These are phyloP conservation scores for Pristionchus arcanus DNA, from an alignment of 2,888 invertebrate species.

Conservation along the genomic window DNA sequence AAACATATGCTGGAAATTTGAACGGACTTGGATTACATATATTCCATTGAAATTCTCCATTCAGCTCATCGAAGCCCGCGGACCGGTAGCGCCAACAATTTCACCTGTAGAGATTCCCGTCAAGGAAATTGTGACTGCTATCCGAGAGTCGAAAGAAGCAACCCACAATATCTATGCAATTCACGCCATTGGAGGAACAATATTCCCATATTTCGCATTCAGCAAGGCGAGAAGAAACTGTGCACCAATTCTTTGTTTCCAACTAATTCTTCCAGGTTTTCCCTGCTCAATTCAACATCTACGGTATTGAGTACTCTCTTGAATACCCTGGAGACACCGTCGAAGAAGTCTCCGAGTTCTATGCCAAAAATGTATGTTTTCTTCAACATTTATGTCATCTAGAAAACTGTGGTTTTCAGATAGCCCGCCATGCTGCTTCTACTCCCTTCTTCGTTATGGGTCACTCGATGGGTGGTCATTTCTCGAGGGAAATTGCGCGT, in stretches of 20 bases:
- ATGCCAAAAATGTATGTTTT: constrained; percentile 67
- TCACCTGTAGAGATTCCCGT: not conserved
- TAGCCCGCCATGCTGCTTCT: constrained; percentile 60
- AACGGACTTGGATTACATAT: not conserved
- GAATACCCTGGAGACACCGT: constrained; percentile 66
- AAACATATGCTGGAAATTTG: not conserved
- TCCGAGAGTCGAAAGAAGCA: constrained; percentile 60
- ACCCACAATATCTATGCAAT: constrained; percentile 70
- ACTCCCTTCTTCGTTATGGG: constrained; percentile 70
- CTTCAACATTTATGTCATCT: not conserved
- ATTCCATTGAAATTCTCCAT: not conserved
- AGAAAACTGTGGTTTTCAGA: constrained; percentile 57
- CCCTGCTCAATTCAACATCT: constrained; percentile 70
- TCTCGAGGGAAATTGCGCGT: constrained; percentile 70
- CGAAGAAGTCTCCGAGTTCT: constrained; percentile 70
- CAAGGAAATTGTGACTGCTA: constrained; percentile 59
- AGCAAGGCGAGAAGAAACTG: not conserved
- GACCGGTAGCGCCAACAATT: constrained; percentile 41
- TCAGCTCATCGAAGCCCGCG: constrained; percentile 35
- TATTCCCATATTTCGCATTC: constrained; percentile 75
- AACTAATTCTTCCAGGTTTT: constrained; percentile 61
- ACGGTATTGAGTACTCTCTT: constrained; percentile 72
- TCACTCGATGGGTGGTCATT: constrained; percentile 75
- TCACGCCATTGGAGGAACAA: constrained; percentile 77
- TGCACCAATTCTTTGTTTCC: not conserved